Conservation (phyloP, 1,140 invertebrate genomes). For the Diploscapter pachys region DNA sequence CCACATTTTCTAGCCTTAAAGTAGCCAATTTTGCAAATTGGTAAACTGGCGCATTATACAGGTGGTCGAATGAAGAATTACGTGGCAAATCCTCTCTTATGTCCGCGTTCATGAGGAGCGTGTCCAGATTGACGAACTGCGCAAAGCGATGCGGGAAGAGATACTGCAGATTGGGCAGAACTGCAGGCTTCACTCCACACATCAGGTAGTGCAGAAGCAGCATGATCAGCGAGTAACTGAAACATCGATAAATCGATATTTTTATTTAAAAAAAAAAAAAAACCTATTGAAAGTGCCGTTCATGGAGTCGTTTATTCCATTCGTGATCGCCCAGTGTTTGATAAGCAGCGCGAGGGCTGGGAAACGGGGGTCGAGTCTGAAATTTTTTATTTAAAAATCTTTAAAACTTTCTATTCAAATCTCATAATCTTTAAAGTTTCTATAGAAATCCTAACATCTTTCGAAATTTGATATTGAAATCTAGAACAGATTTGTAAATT, state of each 20-base stretch:
- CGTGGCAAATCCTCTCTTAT: constrained; percentile 18
- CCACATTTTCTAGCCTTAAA: too few species aligned
- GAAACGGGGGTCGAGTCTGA: constrained; percentile 84
- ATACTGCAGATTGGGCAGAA: constrained; percentile 53
- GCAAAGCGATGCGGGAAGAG: constrained; percentile 14
- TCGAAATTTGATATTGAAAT: too few species aligned
- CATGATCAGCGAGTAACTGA: constrained; percentile 86
- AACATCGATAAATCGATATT: constrained; percentile 56
- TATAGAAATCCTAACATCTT: too few species aligned
- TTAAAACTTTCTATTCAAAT: constrained; percentile 3
- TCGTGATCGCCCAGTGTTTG: constrained; percentile 87
- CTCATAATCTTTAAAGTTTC: too few species aligned
- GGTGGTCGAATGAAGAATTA: constrained; percentile 7
- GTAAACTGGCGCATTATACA: background rate
- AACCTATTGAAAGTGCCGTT: constrained; percentile 74
- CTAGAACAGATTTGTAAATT: too few species aligned
- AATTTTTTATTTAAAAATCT: constrained; percentile 34
- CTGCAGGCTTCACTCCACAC: constrained; percentile 66
- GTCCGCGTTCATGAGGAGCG: too few species aligned
- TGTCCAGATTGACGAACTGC: too few species aligned
- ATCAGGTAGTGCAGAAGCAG: constrained; percentile 96
- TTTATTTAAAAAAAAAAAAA: constrained; percentile 15
- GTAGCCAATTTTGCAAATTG: background rate
- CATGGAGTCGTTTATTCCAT: constrained; percentile 89
- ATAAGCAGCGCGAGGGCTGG: constrained; percentile 81